Percentiles rank a stretch among this genome's conserved stretches.
Conservation (phyloP, 2,113 vertebrate species). For the Mus musculus region DNA sequence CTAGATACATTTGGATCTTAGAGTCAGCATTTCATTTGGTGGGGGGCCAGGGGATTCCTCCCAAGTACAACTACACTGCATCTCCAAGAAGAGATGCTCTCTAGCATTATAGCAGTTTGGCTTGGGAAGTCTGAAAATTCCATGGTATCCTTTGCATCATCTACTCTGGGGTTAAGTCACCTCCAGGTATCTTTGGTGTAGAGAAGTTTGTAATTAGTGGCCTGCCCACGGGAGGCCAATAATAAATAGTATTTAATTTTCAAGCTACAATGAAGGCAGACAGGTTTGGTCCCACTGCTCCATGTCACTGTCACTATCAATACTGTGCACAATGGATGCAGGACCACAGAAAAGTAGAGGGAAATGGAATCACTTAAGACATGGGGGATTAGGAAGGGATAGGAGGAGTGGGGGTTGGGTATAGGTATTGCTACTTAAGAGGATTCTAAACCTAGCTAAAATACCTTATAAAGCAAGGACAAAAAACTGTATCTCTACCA, state of each 20-base stretch:
- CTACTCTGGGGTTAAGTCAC: neutral
- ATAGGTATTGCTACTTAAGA: neutral
- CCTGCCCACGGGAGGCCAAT: constrained; percentile 14
- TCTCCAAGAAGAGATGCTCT: neutral
- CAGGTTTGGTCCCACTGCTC: constrained; percentile 66
- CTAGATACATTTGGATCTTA: neutral
- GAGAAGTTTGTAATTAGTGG: constrained; percentile 44
- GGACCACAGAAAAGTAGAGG: neutral
- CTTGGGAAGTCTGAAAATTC: constrained; percentile 34
- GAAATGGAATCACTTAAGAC: constrained; percentile 45
- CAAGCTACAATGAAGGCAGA: constrained; percentile 75
- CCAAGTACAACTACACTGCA: neutral
- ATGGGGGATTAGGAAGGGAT: no score
- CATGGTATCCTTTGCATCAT: neutral
- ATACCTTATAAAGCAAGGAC: constrained; percentile 43
- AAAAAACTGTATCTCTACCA: neutral
- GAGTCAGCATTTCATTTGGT: neutral
- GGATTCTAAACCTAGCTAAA: constrained; percentile 7
- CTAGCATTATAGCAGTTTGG: neutral
- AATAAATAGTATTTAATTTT: constrained; percentile 65
- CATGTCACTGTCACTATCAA: neutral
- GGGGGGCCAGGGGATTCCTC: neutral
- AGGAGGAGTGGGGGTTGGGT: neutral
- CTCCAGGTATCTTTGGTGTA: neutral
- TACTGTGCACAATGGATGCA: neutral